Conservation (phyloP, 2,888 invertebrate genomes). For the Troides oblongomaculatus region DNA sequence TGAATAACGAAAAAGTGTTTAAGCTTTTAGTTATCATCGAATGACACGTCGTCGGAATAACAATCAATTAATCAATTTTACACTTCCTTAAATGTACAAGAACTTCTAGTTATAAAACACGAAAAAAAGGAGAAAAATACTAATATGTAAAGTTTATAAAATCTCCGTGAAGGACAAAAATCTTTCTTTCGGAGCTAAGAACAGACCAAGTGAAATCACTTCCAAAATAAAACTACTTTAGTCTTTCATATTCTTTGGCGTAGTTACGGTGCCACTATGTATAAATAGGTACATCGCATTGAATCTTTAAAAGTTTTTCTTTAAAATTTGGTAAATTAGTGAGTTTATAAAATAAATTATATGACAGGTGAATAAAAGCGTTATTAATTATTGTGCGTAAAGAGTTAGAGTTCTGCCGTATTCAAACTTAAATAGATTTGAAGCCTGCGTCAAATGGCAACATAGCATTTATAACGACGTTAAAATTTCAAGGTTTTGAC, state of each 20-base stretch:
- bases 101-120: neutral
- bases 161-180: no score
- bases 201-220: neutral
- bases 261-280: neutral
- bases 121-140: neutral
- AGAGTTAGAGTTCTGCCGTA: neutral
- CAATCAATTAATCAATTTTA: no score
- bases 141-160: neutral
- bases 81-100: no score
- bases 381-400: neutral
- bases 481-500: slow-evolving; percentile 16
- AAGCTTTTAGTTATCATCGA: no score
- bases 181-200: neutral
- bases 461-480: slow-evolving; percentile 12
- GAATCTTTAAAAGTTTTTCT: neutral
- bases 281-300: no score
- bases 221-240: neutral
- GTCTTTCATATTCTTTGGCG: neutral
- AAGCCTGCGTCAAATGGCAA: slow-evolving; percentile 10
- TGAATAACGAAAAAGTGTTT: neutral
- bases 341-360: no score
- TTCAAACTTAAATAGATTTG: slow-evolving; percentile 1
- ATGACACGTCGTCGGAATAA: no score
- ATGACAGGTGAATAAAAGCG: no score
- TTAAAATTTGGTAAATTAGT: neutral